Conservation (phyloP, 2,888 invertebrate species). For the Schrankia costaestrigalis region DNA sequence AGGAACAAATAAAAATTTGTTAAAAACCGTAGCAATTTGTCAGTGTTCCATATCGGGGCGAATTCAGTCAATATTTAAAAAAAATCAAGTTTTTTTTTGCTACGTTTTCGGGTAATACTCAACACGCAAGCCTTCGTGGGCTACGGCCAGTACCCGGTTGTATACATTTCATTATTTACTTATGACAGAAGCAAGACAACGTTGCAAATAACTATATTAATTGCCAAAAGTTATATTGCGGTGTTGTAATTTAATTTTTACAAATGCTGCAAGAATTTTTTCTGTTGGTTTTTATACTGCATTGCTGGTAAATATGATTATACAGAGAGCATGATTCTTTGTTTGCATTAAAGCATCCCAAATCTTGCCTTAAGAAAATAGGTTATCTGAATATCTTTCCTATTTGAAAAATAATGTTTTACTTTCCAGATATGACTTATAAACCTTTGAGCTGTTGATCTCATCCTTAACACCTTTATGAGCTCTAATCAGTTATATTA, state of each 20-base stretch:
- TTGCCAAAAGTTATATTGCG: conserved; percentile 52
- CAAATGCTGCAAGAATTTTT: conserved; percentile 27
- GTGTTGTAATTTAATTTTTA: conserved; percentile 48
- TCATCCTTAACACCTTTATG: too few relatives aligned
- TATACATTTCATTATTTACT: conserved; percentile 65
- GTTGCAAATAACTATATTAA: conserved; percentile 65
- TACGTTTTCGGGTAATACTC: conserved; percentile 64
- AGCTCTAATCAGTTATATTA: too few relatives aligned
- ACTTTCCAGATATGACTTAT: too few relatives aligned
- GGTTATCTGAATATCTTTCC: too few relatives aligned
- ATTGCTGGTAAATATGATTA: conserved; percentile 10
- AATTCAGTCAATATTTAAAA: conserved; percentile 73
- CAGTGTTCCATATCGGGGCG: conserved; percentile 66
- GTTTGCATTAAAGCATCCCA: too few relatives aligned
- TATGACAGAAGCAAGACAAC: conserved; percentile 59
- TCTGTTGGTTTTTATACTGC: conserved; percentile 13
- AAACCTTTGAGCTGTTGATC: too few relatives aligned
- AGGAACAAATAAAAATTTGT: conserved; percentile 45
- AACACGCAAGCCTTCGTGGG: conserved; percentile 71
- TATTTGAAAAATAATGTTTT: too few relatives aligned
- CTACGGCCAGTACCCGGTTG: conserved; percentile 41
- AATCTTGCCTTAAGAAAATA: too few relatives aligned
- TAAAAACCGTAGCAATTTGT: conserved; percentile 72
- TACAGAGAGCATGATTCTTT: neutral
- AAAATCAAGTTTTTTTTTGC: conserved; percentile 52